A percentile compares a stretch with the other conserved stretches of the same genome.
Conservation (phyloP, 2,888 invertebrate genomes). For the Acronicta psi region DNA sequence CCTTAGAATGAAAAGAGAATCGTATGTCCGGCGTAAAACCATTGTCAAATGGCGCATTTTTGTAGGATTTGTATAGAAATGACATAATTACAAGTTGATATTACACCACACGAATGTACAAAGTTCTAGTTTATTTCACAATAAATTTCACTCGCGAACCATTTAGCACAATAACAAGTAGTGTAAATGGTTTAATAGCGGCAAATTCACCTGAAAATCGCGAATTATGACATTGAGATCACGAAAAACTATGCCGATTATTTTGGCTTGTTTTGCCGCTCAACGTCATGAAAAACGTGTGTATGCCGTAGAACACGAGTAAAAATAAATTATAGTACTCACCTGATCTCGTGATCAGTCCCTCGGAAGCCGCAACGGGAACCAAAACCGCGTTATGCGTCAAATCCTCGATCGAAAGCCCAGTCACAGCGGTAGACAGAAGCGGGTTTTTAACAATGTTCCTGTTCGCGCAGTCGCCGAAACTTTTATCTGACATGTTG, state of each 20-base stretch:
- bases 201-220: conserved; percentile 45
- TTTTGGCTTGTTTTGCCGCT: conserved; percentile 60
- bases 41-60: conserved; percentile 76
- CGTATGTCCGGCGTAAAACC: conserved; percentile 75
- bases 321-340: conserved; percentile 80
- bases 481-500: conserved; percentile 85
- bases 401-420: conserved; percentile 92
- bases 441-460: conserved; percentile 91
- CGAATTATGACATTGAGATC: conserved; percentile 64
- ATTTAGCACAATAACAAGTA: conserved; percentile 33
- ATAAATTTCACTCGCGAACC: conserved; percentile 12
- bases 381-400: conserved; percentile 92
- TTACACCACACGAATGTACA: conserved; percentile 14
- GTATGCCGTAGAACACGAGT: conserved; percentile 64
- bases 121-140: conserved; percentile 21
- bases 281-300: conserved; percentile 69
- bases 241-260: conserved; percentile 58
- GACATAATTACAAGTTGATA: conserved; percentile 59
- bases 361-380: conserved; percentile 88
- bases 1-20: conserved; percentile 64
- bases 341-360: conserved; percentile 79
- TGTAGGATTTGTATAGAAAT: conserved; percentile 81
- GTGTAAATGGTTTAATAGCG: conserved; percentile 32
- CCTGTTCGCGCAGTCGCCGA: conserved; percentile 80
- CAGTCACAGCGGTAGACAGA: conserved; percentile 92